These are phyloP conservation scores for Eilema sororculum DNA, from an alignment of 2,888 invertebrate genomes.

Conservation along the genomic window DNA sequence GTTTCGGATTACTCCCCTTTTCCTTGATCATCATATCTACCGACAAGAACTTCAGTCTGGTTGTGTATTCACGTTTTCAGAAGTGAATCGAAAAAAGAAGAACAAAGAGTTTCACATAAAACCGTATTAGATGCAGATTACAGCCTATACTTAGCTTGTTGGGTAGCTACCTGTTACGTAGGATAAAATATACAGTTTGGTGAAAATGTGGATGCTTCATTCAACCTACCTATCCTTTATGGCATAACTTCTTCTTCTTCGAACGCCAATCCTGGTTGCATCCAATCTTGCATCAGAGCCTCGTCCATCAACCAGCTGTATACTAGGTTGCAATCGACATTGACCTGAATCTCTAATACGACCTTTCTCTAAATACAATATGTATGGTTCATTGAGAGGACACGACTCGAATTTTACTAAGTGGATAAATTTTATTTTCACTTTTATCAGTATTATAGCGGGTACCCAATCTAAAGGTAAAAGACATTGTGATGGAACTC, in stretches of 20 bases:
- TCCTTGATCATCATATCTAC: too few species aligned
- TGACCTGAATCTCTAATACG: not conserved
- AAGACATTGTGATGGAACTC: constrained; percentile 79
- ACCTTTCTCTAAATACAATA: not conserved
- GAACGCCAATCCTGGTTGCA: not conserved
- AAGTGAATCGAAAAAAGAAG: too few species aligned
- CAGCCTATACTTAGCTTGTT: not conserved
- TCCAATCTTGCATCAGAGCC: too few species aligned
- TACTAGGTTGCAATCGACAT: not conserved
- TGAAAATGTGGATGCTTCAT: not conserved
- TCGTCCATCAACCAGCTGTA: too few species aligned
- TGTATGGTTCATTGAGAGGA: not conserved
- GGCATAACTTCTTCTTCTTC: not conserved
- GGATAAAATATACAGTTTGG: not conserved
- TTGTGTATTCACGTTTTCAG: too few species aligned
- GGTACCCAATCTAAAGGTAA: constrained; percentile 76
- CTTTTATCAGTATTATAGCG: constrained; percentile 62
- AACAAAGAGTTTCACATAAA: too few species aligned
- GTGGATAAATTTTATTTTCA: constrained; percentile 52
- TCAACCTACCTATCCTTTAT: not conserved
- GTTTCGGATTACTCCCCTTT: too few species aligned
- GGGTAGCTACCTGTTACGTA: not conserved
- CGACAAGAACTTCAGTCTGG: too few species aligned
- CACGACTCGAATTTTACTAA: not conserved
- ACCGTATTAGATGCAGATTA: too few species aligned